Base-by-base conservation (phyloP, 2,888 invertebrate genomes). In the Mechanitis messenoides region DNA sequence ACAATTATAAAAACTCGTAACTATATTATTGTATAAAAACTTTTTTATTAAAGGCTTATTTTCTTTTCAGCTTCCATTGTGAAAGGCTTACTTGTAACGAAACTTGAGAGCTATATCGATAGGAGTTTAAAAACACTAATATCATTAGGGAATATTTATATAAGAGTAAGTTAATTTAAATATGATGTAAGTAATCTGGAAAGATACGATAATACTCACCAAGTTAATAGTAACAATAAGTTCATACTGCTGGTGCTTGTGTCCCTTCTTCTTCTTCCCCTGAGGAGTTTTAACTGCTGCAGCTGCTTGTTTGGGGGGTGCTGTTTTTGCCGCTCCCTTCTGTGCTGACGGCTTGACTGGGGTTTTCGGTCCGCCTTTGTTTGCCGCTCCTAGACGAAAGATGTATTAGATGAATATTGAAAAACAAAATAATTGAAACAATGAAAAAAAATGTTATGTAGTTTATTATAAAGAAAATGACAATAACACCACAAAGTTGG, bases 191-290 rank as follows among this genome's bases (percentile, higher is more conserved):
- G 3, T 42, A 9, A 42, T 3, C 6, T 42, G 1, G 42, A 47
- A 47, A 20, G 20, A 31, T 50, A 9, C 7, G 7, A 31, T 31
- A 31, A 31, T 2, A 85, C 94, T 93, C 79, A 95, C 96, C 92
- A 95, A 83, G 81, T 95, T 93, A 73, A 96, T 95, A 69, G 95
- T 95, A 72, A 96, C 95, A 69, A 94, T 93, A 61, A 95, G 92
- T 75, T 96, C 95, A 73, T 95, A 94, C 78, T 94, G 94, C 77
- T 95, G 95, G 71, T 95, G 93, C 74, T 94, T 93, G 74, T 95
- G 94, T 12, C 94, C 94, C 82, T 94, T 94, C 87, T 94, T 94
- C 83, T 93, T 93, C 84, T 94, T 93, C 73, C 93, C 93, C 71
- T 92, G 92, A 47, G 92, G 91, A 69, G 93, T 92, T 67, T 92